Conservation (phyloP, 1,140 invertebrate genomes). For the Aphelinus atriplicis region DNA sequence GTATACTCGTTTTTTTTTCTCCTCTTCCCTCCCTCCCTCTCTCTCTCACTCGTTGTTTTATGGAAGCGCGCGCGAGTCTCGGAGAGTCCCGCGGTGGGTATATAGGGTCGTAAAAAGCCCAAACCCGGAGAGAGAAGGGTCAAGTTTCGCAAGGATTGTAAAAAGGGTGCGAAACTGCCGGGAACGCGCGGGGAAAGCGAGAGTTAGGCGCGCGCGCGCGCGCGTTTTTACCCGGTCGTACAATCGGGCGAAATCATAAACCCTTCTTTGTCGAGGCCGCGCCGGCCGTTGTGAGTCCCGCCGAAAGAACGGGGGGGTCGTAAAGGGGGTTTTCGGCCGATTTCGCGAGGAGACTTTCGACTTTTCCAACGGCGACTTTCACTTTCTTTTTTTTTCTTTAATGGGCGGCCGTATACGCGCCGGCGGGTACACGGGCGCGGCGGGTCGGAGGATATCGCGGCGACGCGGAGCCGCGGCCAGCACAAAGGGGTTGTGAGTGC, state of each 20-base stretch:
- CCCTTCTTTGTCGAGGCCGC: constrained; percentile 47
- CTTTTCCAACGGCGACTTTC: constrained; percentile 47
- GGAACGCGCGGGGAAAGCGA: constrained; percentile 1
- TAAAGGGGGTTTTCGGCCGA: constrained; percentile 40
- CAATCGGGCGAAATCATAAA: constrained; percentile 56
- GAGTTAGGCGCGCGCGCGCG: no score
- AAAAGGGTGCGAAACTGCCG: constrained; percentile 53
- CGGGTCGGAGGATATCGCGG: no score
- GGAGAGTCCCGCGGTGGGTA: constrained; percentile 34
- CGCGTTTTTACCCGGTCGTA: constrained; percentile 37
- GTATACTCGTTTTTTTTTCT: no score
- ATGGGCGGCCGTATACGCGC: not conserved
- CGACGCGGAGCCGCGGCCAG: constrained; percentile 1
- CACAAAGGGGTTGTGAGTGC: constrained; percentile 57
- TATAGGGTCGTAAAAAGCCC: constrained; percentile 57
- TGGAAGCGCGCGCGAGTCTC: constrained; percentile 26
- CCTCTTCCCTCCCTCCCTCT: constrained; percentile 24
- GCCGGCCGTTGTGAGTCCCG: no score
- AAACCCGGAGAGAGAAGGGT: constrained; percentile 49
- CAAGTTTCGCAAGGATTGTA: constrained; percentile 52
- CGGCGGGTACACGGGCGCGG: not conserved
- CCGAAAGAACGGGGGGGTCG: constrained; percentile 38
- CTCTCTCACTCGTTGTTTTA: constrained; percentile 28
- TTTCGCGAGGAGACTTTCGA: constrained; percentile 38
- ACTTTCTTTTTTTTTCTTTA: constrained; percentile 44